A percentile compares a stretch with the other conserved stretches of the same genome.
Evolutionary conservation across 2,113 vertebrate species (phyloP).

Genomic region (Ciconia boyciana): DNA sequence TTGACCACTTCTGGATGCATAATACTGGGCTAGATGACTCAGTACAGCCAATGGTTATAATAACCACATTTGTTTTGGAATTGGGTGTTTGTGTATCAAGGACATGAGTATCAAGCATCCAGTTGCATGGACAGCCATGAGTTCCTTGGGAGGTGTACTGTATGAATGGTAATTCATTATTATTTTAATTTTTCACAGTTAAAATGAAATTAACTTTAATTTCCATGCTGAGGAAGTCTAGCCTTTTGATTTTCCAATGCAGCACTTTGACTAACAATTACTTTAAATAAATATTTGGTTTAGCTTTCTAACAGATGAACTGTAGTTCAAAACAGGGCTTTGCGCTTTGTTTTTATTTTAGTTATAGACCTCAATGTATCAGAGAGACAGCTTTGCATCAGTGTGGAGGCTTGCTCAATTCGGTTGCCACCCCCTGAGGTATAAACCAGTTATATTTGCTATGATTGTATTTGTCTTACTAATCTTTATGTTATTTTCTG

Average conservation of each 20-base stretch:
- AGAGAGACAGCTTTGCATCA: constrained; percentile 83
- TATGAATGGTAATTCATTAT: not conserved
- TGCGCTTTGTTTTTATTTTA: constrained; percentile 57
- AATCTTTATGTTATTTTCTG: not conserved
- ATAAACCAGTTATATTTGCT: constrained; percentile 12
- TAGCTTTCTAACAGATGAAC: not conserved
- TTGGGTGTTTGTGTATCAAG: not conserved
- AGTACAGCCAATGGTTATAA: not conserved
- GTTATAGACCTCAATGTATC: constrained; percentile 80
- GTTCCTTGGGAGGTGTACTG: not conserved
- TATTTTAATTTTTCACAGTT: not conserved
- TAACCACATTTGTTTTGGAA: not conserved
- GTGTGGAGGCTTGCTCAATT: constrained; percentile 76
- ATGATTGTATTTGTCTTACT: not conserved
- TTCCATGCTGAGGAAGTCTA: not conserved
- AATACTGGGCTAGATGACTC: not conserved
- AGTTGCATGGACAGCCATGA: not conserved
- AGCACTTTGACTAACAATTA: not conserved
- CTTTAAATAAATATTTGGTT: not conserved
- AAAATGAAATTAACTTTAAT: not conserved
- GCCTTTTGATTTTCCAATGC: not conserved
- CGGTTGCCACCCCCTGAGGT: constrained; percentile 79
- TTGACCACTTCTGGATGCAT: not conserved
- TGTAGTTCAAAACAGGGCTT: not conserved
- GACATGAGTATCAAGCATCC: not conserved